These are phyloP conservation scores for Thymelicus acteon DNA, from an alignment of 2,888 invertebrate genomes.

Conservation along the genomic window DNA sequence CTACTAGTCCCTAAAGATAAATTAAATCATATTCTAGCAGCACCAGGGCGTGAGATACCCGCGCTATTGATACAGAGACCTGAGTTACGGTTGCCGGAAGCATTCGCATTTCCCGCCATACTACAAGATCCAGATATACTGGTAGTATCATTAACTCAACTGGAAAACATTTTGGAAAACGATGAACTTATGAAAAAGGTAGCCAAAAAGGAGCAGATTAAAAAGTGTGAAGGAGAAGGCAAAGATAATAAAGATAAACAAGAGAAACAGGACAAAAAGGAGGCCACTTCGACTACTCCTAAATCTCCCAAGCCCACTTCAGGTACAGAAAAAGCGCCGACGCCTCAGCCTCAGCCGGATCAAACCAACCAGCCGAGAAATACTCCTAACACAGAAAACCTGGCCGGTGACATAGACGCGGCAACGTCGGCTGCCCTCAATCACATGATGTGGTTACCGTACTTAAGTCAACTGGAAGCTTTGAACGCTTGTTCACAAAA, in stretches of 20 bases:
- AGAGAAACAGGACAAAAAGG: slow-evolving; percentile 48
- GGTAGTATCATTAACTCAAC: slow-evolving; percentile 90
- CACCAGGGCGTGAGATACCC: slow-evolving; percentile 91
- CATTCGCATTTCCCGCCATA: slow-evolving; percentile 88
- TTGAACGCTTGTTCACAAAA: slow-evolving; percentile 84
- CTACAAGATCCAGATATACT: slow-evolving; percentile 91
- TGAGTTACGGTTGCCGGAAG: slow-evolving; percentile 90
- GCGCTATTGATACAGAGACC: slow-evolving; percentile 88
- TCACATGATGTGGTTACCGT: slow-evolving; percentile 91
- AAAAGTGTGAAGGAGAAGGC: neutral
- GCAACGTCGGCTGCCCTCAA: slow-evolving; percentile 88
- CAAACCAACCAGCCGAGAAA: slow-evolving; percentile 63
- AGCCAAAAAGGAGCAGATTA: neutral
- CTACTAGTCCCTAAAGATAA: slow-evolving; percentile 91
- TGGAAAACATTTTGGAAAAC: slow-evolving; percentile 87
- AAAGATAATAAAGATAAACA: slow-evolving; percentile 14
- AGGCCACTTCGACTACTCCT: slow-evolving; percentile 47
- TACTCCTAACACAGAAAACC: slow-evolving; percentile 68
- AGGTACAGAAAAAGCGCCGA: slow-evolving; percentile 53
- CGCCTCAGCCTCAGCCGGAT: slow-evolving; percentile 54
- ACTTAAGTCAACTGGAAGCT: slow-evolving; percentile 86
- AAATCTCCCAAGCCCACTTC: slow-evolving; percentile 54
- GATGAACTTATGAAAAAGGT: slow-evolving; percentile 51
- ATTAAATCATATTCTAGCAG: slow-evolving; percentile 88
- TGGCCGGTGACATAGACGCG: slow-evolving; percentile 88